These are phyloP conservation scores for Dermochelys coriacea DNA, from an alignment of 2,797 vertebrate species.

Conservation along the genomic window DNA sequence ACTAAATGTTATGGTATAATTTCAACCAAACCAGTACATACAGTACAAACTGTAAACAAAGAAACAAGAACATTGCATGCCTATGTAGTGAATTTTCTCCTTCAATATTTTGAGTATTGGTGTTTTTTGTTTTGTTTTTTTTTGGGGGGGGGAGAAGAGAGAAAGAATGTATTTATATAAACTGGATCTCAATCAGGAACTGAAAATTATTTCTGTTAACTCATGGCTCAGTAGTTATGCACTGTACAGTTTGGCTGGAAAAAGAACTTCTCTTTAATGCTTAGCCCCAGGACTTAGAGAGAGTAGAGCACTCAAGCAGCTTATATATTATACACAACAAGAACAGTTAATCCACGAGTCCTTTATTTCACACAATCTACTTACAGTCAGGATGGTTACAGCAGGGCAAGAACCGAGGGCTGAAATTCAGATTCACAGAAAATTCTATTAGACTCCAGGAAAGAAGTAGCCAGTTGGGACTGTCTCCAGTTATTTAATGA, in stretches of 20 bases:
- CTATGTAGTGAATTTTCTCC: background rate
- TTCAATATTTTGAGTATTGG: background rate
- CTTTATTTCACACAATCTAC: slow-evolving; percentile 20
- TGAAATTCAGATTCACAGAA: slow-evolving; percentile 18
- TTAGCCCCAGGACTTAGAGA: background rate
- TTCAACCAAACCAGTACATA: background rate
- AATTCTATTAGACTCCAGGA: slow-evolving; percentile 29
- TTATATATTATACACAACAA: slow-evolving; percentile 42
- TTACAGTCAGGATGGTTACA: slow-evolving; percentile 30
- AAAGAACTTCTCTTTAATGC: slow-evolving; percentile 9
- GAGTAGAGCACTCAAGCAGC: background rate
- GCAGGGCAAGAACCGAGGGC: slow-evolving; percentile 20
- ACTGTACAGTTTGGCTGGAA: slow-evolving; percentile 20
- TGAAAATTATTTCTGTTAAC: background rate
- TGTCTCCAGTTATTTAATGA: slow-evolving; percentile 19
- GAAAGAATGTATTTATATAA: too few species aligned
- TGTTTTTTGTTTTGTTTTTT: background rate
- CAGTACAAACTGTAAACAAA: background rate
- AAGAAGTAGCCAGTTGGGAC: slow-evolving; percentile 20
- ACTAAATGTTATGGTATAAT: background rate
- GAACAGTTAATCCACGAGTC: slow-evolving; percentile 1
- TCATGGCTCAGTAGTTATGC: background rate
- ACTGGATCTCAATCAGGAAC: too few species aligned
- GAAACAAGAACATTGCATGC: background rate
- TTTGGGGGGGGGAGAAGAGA: too few species aligned